These are phyloP conservation scores for Triops longicaudatus DNA, from an alignment of 1,140 invertebrate species.

Conservation along the genomic window DNA sequence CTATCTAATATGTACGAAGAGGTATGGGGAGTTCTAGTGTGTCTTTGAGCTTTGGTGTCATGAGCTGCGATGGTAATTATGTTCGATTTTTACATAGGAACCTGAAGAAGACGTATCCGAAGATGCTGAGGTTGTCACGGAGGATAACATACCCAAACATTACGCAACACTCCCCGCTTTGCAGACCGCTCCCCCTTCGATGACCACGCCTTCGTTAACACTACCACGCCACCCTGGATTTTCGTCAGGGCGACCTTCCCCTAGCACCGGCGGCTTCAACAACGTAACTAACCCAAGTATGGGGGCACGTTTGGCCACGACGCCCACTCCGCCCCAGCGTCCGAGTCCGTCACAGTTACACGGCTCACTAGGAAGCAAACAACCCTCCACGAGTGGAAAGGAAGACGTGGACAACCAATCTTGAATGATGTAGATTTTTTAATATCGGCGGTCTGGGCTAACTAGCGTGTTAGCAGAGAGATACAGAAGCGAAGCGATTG, in stretches of 20 bases:
- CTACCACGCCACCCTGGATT: not conserved
- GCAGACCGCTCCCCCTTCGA: not conserved
- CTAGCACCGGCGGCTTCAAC: not conserved
- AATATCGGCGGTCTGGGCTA: not conserved
- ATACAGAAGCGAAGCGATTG: not conserved
- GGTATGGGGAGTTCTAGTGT: too few relatives aligned
- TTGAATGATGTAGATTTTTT: not conserved
- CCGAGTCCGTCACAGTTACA: not conserved
- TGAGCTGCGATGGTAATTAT: too few relatives aligned
- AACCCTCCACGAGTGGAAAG: not conserved
- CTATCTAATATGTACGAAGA: too few relatives aligned
- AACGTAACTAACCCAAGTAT: not conserved
- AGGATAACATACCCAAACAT: not conserved
- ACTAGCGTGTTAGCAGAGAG: not conserved
- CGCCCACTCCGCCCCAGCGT: not conserved
- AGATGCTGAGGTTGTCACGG: conserved; percentile 28
- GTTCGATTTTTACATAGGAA: conserved; percentile 33
- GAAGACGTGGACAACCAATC: not conserved
- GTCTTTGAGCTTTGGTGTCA: too few relatives aligned
- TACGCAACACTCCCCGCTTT: not conserved
- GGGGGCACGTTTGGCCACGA: not conserved
- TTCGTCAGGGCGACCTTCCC: not conserved
- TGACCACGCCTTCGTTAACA: not conserved
- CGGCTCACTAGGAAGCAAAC: not conserved
- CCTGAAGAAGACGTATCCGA: conserved; percentile 34